Evolutionary conservation across 2,797 vertebrate species (phyloP).

Genomic region (Coilia nasus): DNA sequence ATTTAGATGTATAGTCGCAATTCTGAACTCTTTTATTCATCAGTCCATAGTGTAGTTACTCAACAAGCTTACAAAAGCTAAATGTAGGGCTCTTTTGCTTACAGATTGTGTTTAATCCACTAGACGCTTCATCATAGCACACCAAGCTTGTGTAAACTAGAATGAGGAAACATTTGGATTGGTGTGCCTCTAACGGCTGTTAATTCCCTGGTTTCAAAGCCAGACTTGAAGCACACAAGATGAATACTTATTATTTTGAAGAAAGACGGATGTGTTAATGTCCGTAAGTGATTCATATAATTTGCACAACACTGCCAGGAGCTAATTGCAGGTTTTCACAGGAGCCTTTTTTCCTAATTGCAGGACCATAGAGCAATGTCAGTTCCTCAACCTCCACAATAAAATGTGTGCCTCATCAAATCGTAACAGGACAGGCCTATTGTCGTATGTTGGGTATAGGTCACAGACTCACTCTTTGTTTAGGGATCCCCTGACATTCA

Average conservation of each 20-base stretch:
- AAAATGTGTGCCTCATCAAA: slow-evolving; percentile 10
- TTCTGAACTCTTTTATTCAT: neutral
- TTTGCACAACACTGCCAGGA: slow-evolving; percentile 33
- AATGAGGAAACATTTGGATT: slow-evolving; percentile 11
- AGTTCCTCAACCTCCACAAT: slow-evolving; percentile 53
- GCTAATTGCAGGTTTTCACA: slow-evolving; percentile 47
- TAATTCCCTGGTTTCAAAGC: slow-evolving; percentile 34
- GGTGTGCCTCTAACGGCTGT: slow-evolving; percentile 14
- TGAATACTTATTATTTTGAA: slow-evolving; percentile 54
- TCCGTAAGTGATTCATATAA: slow-evolving; percentile 41
- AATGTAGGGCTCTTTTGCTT: slow-evolving; percentile 14
- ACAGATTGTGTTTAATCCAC: slow-evolving; percentile 7
- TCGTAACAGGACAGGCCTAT: neutral
- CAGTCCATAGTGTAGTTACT: neutral
- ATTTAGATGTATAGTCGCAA: neutral
- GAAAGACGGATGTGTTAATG: slow-evolving; percentile 23
- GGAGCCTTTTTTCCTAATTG: slow-evolving; percentile 42
- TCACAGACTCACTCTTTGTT: neutral
- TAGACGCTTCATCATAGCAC: neutral
- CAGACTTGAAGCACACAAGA: slow-evolving; percentile 49
- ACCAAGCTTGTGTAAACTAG: slow-evolving; percentile 15
- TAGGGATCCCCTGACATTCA: slow-evolving; percentile 15
- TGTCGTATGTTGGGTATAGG: slow-evolving; percentile 19
- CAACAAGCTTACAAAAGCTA: slow-evolving; percentile 1
- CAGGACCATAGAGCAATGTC: slow-evolving; percentile 61